These are phyloP conservation scores for Bufo gargarizans DNA, from an alignment of 2,113 vertebrate species.

Conservation along the genomic window DNA sequence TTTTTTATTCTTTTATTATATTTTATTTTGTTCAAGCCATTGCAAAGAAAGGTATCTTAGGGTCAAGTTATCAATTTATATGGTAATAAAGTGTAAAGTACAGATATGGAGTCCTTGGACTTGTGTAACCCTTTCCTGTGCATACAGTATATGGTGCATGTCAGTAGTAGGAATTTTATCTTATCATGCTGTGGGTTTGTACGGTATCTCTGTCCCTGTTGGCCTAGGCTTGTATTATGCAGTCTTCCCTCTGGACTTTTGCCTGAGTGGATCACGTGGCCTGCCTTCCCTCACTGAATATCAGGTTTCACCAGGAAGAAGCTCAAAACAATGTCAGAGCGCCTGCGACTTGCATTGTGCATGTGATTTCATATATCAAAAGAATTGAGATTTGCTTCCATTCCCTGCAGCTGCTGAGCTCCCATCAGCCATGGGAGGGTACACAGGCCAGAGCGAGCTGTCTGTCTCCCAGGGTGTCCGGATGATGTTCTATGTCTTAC, in stretches of 20 bases:
- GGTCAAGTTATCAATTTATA: not conserved
- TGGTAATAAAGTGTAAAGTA: not conserved
- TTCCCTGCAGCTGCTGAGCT: not conserved
- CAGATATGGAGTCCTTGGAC: not conserved
- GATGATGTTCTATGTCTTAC: conserved; percentile 78
- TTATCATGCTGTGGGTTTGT: not conserved
- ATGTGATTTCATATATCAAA: not conserved
- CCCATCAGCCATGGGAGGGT: conserved; percentile 27
- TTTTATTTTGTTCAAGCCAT: not conserved
- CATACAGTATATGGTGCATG: not conserved
- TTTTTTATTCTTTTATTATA: not conserved
- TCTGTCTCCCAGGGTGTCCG: conserved; percentile 71
- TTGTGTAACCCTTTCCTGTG: not conserved
- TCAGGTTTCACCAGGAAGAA: conserved; percentile 42
- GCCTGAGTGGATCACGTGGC: conserved; percentile 14
- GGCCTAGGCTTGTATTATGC: not conserved
- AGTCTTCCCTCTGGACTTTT: conserved; percentile 14
- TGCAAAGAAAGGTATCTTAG: not conserved
- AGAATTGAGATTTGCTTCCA: not conserved
- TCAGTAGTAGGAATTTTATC: not conserved
- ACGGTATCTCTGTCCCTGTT: not conserved
- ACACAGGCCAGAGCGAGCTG: conserved; percentile 38
- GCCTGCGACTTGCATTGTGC: not conserved
- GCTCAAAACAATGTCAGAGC: not conserved
- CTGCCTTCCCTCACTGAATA: not conserved